Conservation (phyloP, 2,113 vertebrate genomes). For the Lamprologus callipterus region DNA sequence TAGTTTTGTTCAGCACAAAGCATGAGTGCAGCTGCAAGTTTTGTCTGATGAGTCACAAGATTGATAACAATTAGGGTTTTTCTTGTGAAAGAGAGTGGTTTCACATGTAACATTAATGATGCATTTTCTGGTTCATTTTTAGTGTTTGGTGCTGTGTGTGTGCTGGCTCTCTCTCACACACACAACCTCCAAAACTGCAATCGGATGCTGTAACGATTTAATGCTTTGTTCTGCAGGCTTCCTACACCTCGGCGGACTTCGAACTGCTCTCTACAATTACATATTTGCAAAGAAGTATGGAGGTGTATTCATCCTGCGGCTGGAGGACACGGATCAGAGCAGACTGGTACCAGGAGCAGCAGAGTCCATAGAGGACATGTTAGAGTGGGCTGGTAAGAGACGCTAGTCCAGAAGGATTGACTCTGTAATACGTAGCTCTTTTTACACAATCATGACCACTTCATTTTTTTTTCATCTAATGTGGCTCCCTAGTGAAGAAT, state of each 20-base stretch:
- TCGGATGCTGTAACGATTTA: neutral
- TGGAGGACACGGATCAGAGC: constrained; percentile 90
- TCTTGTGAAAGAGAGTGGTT: neutral
- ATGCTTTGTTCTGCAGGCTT: constrained; percentile 72
- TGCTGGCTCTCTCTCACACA: neutral
- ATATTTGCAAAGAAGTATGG: constrained; percentile 86
- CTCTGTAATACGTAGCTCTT: neutral
- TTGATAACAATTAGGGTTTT: neutral
- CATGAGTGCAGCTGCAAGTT: neutral
- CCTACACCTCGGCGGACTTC: constrained; percentile 87
- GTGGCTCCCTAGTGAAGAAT: neutral
- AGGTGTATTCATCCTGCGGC: constrained; percentile 82
- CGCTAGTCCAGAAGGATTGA: neutral
- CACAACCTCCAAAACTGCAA: neutral
- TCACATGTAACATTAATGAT: neutral
- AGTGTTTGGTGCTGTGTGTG: neutral
- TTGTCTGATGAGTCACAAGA: neutral
- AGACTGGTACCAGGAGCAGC: constrained; percentile 82
- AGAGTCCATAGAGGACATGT: constrained; percentile 82
- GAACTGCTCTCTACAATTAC: constrained; percentile 93
- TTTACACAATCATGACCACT: neutral
- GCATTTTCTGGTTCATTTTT: neutral
- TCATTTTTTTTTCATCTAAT: neutral
- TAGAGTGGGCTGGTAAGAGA: constrained; percentile 87
- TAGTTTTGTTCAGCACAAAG: neutral